These are phyloP conservation scores for Pogonophryne albipinna DNA, from an alignment of 2,797 vertebrate species.

Conservation along the genomic window DNA sequence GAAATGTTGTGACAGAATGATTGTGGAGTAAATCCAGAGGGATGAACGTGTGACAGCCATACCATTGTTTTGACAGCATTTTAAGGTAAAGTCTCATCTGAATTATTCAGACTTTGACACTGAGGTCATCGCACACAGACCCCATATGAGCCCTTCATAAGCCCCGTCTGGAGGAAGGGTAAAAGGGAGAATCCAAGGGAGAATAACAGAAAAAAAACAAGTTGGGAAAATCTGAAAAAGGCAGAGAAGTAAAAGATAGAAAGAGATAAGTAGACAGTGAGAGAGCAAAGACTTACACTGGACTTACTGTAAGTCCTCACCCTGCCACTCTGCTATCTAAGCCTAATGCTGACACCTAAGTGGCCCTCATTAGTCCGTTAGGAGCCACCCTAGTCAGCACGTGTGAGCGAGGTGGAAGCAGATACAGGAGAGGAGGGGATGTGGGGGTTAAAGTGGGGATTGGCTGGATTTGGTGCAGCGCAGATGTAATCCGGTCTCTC, in stretches of 20 bases:
- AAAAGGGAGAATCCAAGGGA: not conserved
- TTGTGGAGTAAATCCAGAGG: constrained; percentile 53
- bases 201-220: constrained; percentile 11
- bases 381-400: constrained; percentile 64
- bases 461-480: constrained; percentile 68
- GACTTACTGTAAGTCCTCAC: constrained; percentile 66
- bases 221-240: constrained; percentile 12
- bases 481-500: constrained; percentile 62
- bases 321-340: constrained; percentile 65
- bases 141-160: constrained; percentile 47
- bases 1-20: constrained; percentile 56
- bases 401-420: constrained; percentile 49
- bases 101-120: constrained; percentile 70
- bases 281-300: constrained; percentile 44
- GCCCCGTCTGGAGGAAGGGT: constrained; percentile 24
- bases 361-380: constrained; percentile 77
- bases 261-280: constrained; percentile 19
- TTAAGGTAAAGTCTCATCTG: constrained; percentile 61
- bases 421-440: constrained; percentile 41
- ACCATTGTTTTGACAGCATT: constrained; percentile 68
- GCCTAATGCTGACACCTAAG: constrained; percentile 69
- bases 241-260: constrained; percentile 8
- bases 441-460: constrained; percentile 65
- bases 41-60: constrained; percentile 47
- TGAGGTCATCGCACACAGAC: constrained; percentile 43